phyloP scores from a whole-genome alignment of 1,140 invertebrate genomes.

The Aphidius gifuensis region DNA sequence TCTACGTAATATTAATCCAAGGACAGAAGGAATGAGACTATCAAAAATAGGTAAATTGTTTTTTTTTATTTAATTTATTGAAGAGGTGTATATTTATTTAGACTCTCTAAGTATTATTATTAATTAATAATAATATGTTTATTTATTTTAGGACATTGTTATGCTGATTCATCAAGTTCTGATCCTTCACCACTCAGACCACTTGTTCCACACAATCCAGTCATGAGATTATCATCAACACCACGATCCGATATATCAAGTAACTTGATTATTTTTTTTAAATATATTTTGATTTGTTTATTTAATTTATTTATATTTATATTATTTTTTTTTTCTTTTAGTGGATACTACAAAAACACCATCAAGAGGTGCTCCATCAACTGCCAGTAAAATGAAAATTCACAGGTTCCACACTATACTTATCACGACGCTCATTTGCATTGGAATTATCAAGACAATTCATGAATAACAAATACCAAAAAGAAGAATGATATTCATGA shows the following conservation, averaged over 20 bases:
- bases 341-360: too few species aligned
- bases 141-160: conserved; percentile 45
- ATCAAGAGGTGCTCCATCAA: too few species aligned
- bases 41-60: conserved; percentile 55
- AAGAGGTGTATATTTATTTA: conserved; percentile 16
- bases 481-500: too few species aligned
- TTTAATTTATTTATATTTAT: too few species aligned
- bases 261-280: background rate
- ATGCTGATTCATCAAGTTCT: conserved; percentile 51
- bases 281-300: too few species aligned
- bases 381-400: too few species aligned
- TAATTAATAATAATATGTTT: conserved; percentile 20
- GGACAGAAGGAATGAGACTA: conserved; percentile 65
- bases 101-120: conserved; percentile 6
- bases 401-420: too few species aligned
- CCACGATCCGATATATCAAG: conserved; percentile 29
- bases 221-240: conserved; percentile 41
- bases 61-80: background rate
- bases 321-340: too few species aligned
- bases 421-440: too few species aligned
- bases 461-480: too few species aligned
- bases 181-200: conserved; percentile 47
- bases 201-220: conserved; percentile 36
- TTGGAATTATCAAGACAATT: too few species aligned
- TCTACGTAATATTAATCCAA: conserved; percentile 62